Conservation (phyloP, 2,113 vertebrate genomes). For the Entomyzon cyanotis region DNA sequence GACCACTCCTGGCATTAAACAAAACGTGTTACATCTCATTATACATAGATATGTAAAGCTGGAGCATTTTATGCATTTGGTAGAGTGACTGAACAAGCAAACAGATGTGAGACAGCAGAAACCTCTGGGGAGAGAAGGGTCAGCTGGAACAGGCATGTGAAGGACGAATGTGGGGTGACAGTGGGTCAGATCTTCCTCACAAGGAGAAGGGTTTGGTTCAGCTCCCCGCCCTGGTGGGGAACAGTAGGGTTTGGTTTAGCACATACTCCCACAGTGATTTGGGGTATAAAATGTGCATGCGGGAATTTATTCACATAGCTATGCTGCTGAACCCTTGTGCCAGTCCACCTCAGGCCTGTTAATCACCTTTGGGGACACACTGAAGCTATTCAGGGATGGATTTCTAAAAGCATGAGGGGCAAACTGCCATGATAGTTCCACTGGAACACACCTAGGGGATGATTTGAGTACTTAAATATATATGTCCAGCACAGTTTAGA, state of each 20-base stretch:
- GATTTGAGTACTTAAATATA: background rate
- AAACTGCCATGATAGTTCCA: background rate
- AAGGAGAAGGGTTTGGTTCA: background rate
- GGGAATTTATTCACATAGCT: background rate
- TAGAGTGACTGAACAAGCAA: background rate
- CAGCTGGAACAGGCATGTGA: background rate
- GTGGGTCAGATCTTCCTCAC: background rate
- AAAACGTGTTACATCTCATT: background rate
- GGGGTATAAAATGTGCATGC: background rate
- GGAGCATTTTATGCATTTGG: background rate
- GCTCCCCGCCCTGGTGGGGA: background rate
- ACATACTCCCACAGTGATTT: accelerated
- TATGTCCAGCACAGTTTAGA: background rate
- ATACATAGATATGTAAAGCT: background rate
- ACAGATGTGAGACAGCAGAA: background rate
- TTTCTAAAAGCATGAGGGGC: background rate
- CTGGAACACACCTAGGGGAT: background rate
- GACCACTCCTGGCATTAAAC: background rate
- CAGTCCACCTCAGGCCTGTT: background rate
- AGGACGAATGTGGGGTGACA: background rate
- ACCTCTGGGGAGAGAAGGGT: background rate
- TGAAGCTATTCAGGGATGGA: background rate
- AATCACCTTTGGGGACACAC: background rate
- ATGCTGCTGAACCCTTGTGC: background rate
- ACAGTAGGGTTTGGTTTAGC: background rate